Conservation (phyloP, 2,113 vertebrate genomes). For the Forbesichthys agassizii region DNA sequence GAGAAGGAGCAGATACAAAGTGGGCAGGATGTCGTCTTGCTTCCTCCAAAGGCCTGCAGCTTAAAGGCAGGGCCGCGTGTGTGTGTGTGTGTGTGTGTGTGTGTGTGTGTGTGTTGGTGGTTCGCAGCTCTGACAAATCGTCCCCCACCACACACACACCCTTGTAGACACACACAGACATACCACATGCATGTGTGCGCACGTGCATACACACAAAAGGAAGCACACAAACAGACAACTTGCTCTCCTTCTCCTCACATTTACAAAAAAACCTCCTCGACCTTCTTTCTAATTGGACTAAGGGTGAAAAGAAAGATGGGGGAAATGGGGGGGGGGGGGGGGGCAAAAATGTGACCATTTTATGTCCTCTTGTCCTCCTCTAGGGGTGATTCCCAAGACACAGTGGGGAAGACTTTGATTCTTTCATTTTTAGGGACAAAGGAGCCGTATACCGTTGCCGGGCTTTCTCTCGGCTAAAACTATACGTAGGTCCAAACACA, state of each 20-base stretch:
- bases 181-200: constrained; percentile 4
- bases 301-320: constrained; percentile 45
- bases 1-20: constrained; percentile 29
- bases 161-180: constrained; percentile 12
- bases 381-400: constrained; percentile 66
- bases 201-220: background rate
- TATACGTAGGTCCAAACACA: background rate
- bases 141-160: constrained; percentile 2
- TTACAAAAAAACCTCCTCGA: constrained; percentile 68
- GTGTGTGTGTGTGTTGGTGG: constrained; percentile 73
- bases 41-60: constrained; percentile 32
- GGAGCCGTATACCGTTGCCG: constrained; percentile 21
- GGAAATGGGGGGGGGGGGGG: constrained; percentile 31
- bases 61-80: constrained; percentile 63
- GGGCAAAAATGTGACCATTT: constrained; percentile 61
- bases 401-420: constrained; percentile 53
- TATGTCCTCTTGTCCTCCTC: constrained; percentile 40
- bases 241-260: constrained; percentile 37
- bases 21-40: constrained; percentile 51
- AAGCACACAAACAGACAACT: constrained; percentile 20
- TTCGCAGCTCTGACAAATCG: constrained; percentile 52
- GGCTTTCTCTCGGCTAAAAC: background rate
- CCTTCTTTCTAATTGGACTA: constrained; percentile 76
- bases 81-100: no score
- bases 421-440: constrained; percentile 50